Percentiles rank a stretch among this genome's conserved stretches.
Conservation (phyloP, 2,797 vertebrate species). For the Rhodeus uyekii region DNA sequence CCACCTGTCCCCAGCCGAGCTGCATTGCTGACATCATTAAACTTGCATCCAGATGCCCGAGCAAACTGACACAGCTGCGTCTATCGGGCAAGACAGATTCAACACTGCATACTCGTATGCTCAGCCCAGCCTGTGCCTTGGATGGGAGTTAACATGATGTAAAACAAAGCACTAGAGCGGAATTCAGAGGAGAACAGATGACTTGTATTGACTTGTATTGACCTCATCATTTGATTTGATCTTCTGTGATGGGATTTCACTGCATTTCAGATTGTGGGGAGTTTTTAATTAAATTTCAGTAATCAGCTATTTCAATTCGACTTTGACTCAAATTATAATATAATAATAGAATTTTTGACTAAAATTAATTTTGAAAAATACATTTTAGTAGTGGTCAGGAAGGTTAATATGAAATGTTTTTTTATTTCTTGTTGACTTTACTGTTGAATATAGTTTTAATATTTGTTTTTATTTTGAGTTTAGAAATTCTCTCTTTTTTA, state of each 20-base stretch:
- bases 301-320: not conserved
- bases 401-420: not conserved
- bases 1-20: slow-evolving; percentile 65
- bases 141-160: not conserved
- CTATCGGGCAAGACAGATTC: slow-evolving; percentile 29
- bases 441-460: not conserved
- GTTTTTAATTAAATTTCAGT: too few relatives aligned
- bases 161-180: not conserved
- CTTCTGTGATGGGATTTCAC: not conserved
- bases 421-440: not conserved
- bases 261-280: not conserved
- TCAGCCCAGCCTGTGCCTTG: not conserved
- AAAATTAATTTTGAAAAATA: not conserved
- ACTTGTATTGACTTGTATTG: not conserved
- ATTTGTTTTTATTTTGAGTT: not conserved
- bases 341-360: not conserved
- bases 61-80: slow-evolving; percentile 47
- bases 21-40: slow-evolving; percentile 59
- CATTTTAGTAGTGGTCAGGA: not conserved
- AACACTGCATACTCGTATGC: not conserved
- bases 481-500: not conserved
- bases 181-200: not conserved
- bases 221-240: not conserved
- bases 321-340: not conserved
- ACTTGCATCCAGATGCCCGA: slow-evolving; percentile 48